These are phyloP conservation scores for Hylaeus volcanicus DNA, from an alignment of 1,140 invertebrate genomes.

Conservation along the genomic window DNA sequence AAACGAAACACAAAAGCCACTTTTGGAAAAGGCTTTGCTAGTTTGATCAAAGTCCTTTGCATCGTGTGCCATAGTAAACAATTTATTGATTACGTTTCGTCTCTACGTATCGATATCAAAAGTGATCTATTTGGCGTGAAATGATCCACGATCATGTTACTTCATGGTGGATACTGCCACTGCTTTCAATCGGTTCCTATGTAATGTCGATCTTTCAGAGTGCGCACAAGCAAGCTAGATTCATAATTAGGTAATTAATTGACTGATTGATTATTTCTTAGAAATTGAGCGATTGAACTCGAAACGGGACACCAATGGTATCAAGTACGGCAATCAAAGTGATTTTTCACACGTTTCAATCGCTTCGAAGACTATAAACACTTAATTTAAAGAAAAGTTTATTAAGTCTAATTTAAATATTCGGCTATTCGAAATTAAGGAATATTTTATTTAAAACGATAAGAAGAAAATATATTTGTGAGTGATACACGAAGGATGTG, in stretches of 20 bases:
- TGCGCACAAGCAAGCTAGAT: constrained; percentile 60
- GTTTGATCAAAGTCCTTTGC: too few relatives aligned
- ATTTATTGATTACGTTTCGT: too few relatives aligned
- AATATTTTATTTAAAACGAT: not conserved
- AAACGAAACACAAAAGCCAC: too few relatives aligned
- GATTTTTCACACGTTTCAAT: not conserved
- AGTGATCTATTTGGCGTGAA: too few relatives aligned
- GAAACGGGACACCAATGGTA: not conserved
- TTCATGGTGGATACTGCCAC: constrained; percentile 20
- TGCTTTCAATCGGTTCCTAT: constrained; percentile 58
- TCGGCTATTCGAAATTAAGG: not conserved
- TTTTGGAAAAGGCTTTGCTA: too few relatives aligned
- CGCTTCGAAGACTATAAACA: not conserved
- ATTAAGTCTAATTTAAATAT: not conserved
- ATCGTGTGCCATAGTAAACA: too few relatives aligned
- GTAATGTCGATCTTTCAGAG: constrained; percentile 50
- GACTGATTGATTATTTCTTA: constrained; percentile 17
- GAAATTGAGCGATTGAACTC: constrained; percentile 1
- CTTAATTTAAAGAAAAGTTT: not conserved
- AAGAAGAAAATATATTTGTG: not conserved
- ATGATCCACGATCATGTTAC: constrained; percentile 22
- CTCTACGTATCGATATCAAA: too few relatives aligned
- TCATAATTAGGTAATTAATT: constrained; percentile 41
- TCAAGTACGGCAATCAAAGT: not conserved
- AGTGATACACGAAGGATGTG: not conserved